Evolutionary conservation across 1,140 invertebrate species (phyloP), one percentile per base, ranked within the genome.

Genomic region (Whitmania pigra): DNA sequence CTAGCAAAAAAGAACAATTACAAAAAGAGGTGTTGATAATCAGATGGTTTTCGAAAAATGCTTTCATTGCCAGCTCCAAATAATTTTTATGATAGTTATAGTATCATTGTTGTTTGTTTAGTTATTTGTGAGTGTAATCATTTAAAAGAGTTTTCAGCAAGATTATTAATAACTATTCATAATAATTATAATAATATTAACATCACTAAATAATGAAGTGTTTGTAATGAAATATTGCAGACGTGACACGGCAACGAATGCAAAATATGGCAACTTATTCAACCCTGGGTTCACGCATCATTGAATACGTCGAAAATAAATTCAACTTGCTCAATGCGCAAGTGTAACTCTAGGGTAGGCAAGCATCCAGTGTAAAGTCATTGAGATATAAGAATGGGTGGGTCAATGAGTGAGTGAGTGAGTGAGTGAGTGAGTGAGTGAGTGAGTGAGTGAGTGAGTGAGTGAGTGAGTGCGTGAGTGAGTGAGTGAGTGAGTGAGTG

Each of bases 371-470:
- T 49, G 43, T 49, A 49, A 63, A 17, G 57, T 63, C 57, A 25
- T 31, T 63, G 29, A 63, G 53, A 36, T 29, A 57, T 36, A 40
- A 49, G 72, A 71, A 63, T 74, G 49, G 36, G 55, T 74, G 55
- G 73, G 70, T 72, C 53, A 63, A 54, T 72, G 71, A 66, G 71
- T 74, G 73, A 73, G 73, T 74, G 71, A 73, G 73, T 74, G 73
- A 73, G 73, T 73, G 73, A 74, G 73, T 73, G 73, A 74, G 73
- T 73, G 73, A 74, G 71, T 73, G 73, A 74, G 73, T 73, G 73
- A 74, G 73, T 74, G 73, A 74, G 73, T 73, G 73, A 74, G 71
- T 74, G 73, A 74, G 73, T 73, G 73, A 74, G 73, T 74, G 73
- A 74, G 73, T 74, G 71, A 74, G 73, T 73, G 73, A 74, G 71